Evolutionary conservation across 2,797 vertebrate genomes (phyloP), one percentile per base, ranked within the genome.

Genomic region (Characodon lateralis): DNA sequence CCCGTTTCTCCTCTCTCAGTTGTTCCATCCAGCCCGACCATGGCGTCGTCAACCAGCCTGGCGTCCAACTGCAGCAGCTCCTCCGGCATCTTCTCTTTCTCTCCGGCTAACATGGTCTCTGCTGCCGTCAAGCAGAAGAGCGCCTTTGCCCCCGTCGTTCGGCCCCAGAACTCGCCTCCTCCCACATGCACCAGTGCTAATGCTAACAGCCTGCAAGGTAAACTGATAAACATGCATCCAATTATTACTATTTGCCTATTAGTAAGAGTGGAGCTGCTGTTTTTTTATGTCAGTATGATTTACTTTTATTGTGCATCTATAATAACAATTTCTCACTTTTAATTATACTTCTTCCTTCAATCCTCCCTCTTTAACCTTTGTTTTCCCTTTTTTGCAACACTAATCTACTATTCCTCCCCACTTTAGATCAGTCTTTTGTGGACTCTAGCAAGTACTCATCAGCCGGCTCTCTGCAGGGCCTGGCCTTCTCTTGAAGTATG

Each of bases 81-180:
- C 90, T 99, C 98, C 2, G 98, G 98, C 90, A 99, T 99, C 94
- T 99, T 99, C 95, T 99, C 98, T 93, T 99, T 99, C 95, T 99
- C 98, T 89, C 98, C 98, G 85, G 98, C 98, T 93, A 99, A 99
- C 96, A 99, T 99, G 98, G 98, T 99, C 89, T 99, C 98, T 0
- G 98, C 94, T 5, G 94, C 98, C 0, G 98, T 99, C 93, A 99
- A 99, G 85, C 98, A 99, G 96, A 99, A 99, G 96, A 99, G 98
- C 82, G 98, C 98, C 79, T 99, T 99, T 3, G 98, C 98, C 9
- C 98, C 98, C 0, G 98, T 99, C 0, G 98, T 99, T 88, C 97
- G 98, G 95, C 98, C 98, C 66, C 98, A 99, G 84, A 98, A 97
- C 74, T 99, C 98, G 58, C 98, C 98, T 2, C 98, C 98, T 66